phyloP scores from a whole-genome alignment of 2,888 invertebrate genomes.

The Drosophila fulvimacula region DNA sequence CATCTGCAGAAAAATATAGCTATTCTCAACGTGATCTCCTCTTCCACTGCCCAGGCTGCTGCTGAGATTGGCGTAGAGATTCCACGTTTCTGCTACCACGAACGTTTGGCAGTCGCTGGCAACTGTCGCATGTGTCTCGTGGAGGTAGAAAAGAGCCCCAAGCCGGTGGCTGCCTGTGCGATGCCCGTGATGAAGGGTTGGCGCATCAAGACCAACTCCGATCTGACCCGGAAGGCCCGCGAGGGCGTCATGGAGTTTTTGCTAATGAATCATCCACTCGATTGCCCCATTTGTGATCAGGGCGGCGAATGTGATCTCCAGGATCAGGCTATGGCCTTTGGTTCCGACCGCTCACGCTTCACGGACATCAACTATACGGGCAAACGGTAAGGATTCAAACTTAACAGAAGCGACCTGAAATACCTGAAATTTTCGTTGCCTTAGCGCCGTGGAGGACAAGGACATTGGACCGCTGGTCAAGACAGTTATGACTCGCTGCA shows the following conservation, averaged over 20 bases:
- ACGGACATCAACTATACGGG: slow-evolving; percentile 96
- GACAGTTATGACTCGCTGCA: slow-evolving; percentile 99
- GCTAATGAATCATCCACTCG: slow-evolving; percentile 98
- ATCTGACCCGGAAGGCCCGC: slow-evolving; percentile 91
- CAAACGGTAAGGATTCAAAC: slow-evolving; percentile 88
- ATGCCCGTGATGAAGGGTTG: slow-evolving; percentile 99
- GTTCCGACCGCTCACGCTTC: slow-evolving; percentile 96
- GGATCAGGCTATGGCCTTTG: slow-evolving; percentile 99
- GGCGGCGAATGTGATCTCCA: slow-evolving; percentile 97
- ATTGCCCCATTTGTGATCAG: slow-evolving; percentile 99
- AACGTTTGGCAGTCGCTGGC: slow-evolving; percentile 98
- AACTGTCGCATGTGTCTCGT: slow-evolving; percentile 99
- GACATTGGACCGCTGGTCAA: slow-evolving; percentile 99
- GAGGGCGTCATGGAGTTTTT: slow-evolving; percentile 99
- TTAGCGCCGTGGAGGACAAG: slow-evolving; percentile 98
- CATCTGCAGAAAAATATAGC: neutral
- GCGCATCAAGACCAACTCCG: slow-evolving; percentile 98
- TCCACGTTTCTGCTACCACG: slow-evolving; percentile 99
- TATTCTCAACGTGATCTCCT: neutral
- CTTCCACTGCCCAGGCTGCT: slow-evolving; percentile 89
- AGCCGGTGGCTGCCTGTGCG: slow-evolving; percentile 99
- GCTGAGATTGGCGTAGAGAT: slow-evolving; percentile 98
- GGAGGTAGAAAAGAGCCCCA: slow-evolving; percentile 98
- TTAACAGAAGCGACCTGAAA: neutral
- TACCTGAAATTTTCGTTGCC: too few species aligned